phyloP scores from a whole-genome alignment of 2,888 invertebrate species.

The Seira ritae region DNA sequence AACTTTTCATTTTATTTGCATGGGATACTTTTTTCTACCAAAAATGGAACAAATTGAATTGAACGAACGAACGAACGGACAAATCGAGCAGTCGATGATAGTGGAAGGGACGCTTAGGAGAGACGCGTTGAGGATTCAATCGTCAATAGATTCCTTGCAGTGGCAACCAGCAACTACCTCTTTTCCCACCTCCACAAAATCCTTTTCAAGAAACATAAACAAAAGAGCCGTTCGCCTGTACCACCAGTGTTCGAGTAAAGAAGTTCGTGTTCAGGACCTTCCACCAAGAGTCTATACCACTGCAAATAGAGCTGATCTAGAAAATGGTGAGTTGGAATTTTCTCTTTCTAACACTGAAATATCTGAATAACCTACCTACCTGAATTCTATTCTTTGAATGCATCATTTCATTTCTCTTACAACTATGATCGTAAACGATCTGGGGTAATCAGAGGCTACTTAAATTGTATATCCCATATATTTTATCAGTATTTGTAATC shows the following conservation, averaged over 20 bases:
- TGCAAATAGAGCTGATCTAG: slow-evolving; percentile 51
- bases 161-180: slow-evolving; percentile 9
- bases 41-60: slow-evolving; percentile 22
- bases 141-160: slow-evolving; percentile 46
- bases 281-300: slow-evolving; percentile 59
- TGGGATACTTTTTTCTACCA: slow-evolving; percentile 8
- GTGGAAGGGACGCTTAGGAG: slow-evolving; percentile 67
- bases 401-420: too few species aligned
- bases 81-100: slow-evolving; percentile 65
- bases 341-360: too few species aligned
- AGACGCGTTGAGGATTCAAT: slow-evolving; percentile 53
- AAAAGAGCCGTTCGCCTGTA: slow-evolving; percentile 66
- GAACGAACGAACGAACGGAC: too few species aligned
- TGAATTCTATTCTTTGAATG: too few species aligned
- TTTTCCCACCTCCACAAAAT: slow-evolving; percentile 3
- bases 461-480: too few species aligned
- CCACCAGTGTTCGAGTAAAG: slow-evolving; percentile 66
- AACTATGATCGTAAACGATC: too few species aligned
- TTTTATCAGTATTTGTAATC: too few species aligned
- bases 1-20: slow-evolving; percentile 36
- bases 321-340: slow-evolving; percentile 63
- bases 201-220: slow-evolving; percentile 26
- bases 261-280: slow-evolving; percentile 64
- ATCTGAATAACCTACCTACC: too few species aligned
- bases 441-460: too few species aligned